A percentile compares a stretch with the other conserved stretches of the same genome.
These are phyloP conservation scores for Drosophila bifasciata DNA, from an alignment of 1,140 invertebrate species.

Conservation along the genomic window DNA sequence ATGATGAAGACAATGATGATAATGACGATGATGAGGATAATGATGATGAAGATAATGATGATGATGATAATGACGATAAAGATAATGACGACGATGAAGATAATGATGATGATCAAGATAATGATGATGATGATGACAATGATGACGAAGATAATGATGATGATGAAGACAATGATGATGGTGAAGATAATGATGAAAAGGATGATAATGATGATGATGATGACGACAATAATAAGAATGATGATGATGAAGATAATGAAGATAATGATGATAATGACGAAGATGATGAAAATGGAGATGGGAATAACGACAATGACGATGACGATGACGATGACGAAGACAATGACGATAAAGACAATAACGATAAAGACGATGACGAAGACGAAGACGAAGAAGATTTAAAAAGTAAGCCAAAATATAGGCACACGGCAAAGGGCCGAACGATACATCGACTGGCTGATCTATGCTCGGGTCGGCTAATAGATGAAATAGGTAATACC, in stretches of 20 bases:
- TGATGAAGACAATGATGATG: constrained; percentile 42
- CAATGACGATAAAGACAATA: constrained; percentile 2
- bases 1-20: constrained; percentile 41
- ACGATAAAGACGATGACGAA: constrained; percentile 81
- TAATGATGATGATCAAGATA: constrained; percentile 18
- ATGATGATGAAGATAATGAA: constrained; percentile 23
- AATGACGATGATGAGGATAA: constrained; percentile 34
- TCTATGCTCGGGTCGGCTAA: constrained; percentile 69
- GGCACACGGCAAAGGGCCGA: constrained; percentile 65
- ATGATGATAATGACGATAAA: constrained; percentile 28
- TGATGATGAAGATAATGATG: constrained; percentile 16
- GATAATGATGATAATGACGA: constrained; percentile 22
- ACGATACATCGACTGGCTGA: constrained; percentile 80
- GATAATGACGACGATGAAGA: constrained; percentile 29
- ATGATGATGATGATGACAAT: constrained; percentile 62
- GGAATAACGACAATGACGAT: constrained; percentile 16
- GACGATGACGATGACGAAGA: constrained; percentile 82
- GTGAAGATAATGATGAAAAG: constrained; percentile 77
- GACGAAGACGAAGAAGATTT: constrained; percentile 83
- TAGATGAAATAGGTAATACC: constrained; percentile 81
- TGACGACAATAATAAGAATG: constrained; percentile 61
- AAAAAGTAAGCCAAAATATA: constrained; percentile 66
- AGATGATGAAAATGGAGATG: constrained; percentile 67
- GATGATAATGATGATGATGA: constrained; percentile 12
- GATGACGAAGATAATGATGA: constrained; percentile 56